Evolutionary conservation across 2,797 vertebrate genomes (phyloP).

Genomic region (Enteromius paludinosus): DNA sequence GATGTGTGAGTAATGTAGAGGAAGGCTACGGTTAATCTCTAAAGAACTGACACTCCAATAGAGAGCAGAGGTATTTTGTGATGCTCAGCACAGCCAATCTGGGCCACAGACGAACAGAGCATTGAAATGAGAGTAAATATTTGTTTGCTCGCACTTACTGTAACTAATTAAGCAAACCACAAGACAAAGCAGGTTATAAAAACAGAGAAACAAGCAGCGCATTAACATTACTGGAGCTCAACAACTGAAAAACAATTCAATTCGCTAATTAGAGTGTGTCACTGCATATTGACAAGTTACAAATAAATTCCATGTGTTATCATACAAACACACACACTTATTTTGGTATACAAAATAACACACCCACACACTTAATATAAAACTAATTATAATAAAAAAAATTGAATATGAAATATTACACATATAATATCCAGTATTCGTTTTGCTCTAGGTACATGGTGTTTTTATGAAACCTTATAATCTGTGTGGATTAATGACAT

Average conservation of each 20-base stretch:
- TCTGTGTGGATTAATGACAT: neutral
- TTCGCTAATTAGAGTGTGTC: neutral
- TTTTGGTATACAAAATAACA: neutral
- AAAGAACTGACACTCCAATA: slow-evolving; percentile 21
- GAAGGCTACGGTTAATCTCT: slow-evolving; percentile 45
- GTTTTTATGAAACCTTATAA: neutral
- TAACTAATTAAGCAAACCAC: slow-evolving; percentile 8
- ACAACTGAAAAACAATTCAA: neutral
- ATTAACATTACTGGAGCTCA: neutral
- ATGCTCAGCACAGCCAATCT: slow-evolving; percentile 16
- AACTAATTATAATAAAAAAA: neutral
- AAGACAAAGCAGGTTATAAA: slow-evolving; percentile 21
- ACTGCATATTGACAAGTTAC: neutral
- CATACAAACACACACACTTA: too few relatives aligned
- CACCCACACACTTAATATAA: too few relatives aligned
- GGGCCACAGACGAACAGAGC: neutral
- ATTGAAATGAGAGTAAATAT: slow-evolving; percentile 36
- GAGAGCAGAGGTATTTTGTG: slow-evolving; percentile 18
- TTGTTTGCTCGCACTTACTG: slow-evolving; percentile 22
- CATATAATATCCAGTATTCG: neutral
- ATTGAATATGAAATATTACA: too few relatives aligned
- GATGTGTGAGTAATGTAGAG: slow-evolving; percentile 51
- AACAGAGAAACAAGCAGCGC: neutral
- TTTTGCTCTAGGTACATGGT: neutral
- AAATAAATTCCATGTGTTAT: neutral